A percentile compares a stretch with the other conserved stretches of the same genome.
Conservation (phyloP, 2,888 invertebrate species). For the Drosophila kanekoi region DNA sequence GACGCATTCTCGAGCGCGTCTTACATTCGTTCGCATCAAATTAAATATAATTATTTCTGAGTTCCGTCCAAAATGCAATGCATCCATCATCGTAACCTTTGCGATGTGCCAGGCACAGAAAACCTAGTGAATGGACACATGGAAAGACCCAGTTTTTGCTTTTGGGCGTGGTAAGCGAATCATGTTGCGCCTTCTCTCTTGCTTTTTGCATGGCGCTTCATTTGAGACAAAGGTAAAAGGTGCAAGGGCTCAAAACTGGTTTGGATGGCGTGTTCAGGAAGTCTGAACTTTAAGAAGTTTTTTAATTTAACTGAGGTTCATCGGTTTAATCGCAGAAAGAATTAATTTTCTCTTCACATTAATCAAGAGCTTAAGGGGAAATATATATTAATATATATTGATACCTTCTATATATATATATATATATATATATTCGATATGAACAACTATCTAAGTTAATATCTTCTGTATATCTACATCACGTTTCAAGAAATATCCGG, state of each 20-base stretch:
- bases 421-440: too few relatives aligned
- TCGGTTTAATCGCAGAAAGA: too few relatives aligned
- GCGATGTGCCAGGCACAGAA: too few relatives aligned
- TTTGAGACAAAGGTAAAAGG: constrained; percentile 62
- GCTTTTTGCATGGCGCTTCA: constrained; percentile 37
- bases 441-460: too few relatives aligned
- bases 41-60: constrained; percentile 74
- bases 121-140: constrained; percentile 3
- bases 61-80: constrained; percentile 49
- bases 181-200: constrained; percentile 21
- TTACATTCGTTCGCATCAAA: constrained; percentile 70
- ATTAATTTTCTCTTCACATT: too few relatives aligned
- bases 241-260: constrained; percentile 47
- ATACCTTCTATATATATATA: too few relatives aligned
- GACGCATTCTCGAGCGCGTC: constrained; percentile 46
- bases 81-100: constrained; percentile 49
- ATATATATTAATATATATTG: too few relatives aligned
- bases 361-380: too few relatives aligned
- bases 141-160: constrained; percentile 24
- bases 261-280: constrained; percentile 8
- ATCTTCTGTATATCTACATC: too few relatives aligned
- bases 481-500: too few relatives aligned
- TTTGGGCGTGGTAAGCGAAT: constrained; percentile 26
- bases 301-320: background rate
- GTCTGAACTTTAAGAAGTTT: constrained; percentile 15